Percentiles rank a stretch among this genome's conserved stretches.
These are phyloP conservation scores for Cataglyphis cursor DNA, from an alignment of 2,888 invertebrate species.

Conservation along the genomic window DNA sequence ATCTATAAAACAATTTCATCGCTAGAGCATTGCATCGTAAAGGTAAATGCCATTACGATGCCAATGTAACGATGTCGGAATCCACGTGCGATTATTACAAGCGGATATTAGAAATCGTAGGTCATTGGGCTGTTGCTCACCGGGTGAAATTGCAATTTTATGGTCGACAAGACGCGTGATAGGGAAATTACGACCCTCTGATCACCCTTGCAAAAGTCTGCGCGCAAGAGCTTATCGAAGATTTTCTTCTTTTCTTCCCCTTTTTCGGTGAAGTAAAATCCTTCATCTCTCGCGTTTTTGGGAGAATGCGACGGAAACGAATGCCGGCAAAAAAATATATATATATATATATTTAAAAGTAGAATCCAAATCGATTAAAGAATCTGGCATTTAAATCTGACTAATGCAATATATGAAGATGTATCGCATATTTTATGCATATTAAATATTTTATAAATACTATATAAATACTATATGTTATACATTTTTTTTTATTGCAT, in stretches of 20 bases:
- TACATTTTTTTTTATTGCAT: too few relatives aligned
- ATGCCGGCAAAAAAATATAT: slow-evolving; percentile 54
- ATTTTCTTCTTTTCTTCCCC: slow-evolving; percentile 29
- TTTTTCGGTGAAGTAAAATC: background rate
- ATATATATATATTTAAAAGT: too few relatives aligned
- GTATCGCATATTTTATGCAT: too few relatives aligned
- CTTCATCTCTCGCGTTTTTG: background rate
- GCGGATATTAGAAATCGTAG: slow-evolving; percentile 68
- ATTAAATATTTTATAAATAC: too few relatives aligned
- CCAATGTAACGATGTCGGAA: slow-evolving; percentile 38
- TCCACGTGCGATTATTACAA: slow-evolving; percentile 65
- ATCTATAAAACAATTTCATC: slow-evolving; percentile 46
- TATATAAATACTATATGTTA: too few relatives aligned
- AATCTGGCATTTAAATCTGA: too few relatives aligned
- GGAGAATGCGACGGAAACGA: slow-evolving; percentile 49
- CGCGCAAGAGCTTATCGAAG: slow-evolving; percentile 17
- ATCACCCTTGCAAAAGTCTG: background rate
- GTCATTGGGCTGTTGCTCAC: slow-evolving; percentile 50
- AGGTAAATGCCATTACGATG: slow-evolving; percentile 40
- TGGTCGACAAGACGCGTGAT: slow-evolving; percentile 40
- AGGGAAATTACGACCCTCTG: slow-evolving; percentile 35
- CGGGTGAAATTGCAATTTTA: slow-evolving; percentile 64
- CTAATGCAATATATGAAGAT: too few relatives aligned
- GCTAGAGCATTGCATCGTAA: slow-evolving; percentile 30
- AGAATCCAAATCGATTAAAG: too few relatives aligned